Conservation (phyloP, 2,113 vertebrate species). For the Ovis aries region ARS-UI_Ramb_v3.0 NC_056071.1:17176001-17176500, state of each 20-base stretch:
- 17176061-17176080: conserved; percentile 69
- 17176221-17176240: not conserved
- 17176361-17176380: not conserved
- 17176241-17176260: not conserved
- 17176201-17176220: not conserved
- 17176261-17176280: not conserved
- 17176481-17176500: not conserved
- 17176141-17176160: not conserved
- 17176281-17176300: not conserved
- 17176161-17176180: conserved; percentile 51
- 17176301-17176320: accelerated
- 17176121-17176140: conserved; percentile 57
- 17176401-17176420: not conserved
- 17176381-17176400: not conserved
- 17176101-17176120: conserved; percentile 28
- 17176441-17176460: not conserved
- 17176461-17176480: not conserved
- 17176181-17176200: conserved; percentile 22
- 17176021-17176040: conserved; percentile 64
- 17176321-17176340: not conserved
- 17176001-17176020: conserved; percentile 34
- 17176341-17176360: not conserved
- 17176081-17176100: conserved; percentile 57
- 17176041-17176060: conserved; percentile 41
- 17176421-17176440: not conserved